These are phyloP conservation scores for Drosophila punjabiensis DNA, from an alignment of 1,140 invertebrate genomes.

Conservation along the genomic window DNA sequence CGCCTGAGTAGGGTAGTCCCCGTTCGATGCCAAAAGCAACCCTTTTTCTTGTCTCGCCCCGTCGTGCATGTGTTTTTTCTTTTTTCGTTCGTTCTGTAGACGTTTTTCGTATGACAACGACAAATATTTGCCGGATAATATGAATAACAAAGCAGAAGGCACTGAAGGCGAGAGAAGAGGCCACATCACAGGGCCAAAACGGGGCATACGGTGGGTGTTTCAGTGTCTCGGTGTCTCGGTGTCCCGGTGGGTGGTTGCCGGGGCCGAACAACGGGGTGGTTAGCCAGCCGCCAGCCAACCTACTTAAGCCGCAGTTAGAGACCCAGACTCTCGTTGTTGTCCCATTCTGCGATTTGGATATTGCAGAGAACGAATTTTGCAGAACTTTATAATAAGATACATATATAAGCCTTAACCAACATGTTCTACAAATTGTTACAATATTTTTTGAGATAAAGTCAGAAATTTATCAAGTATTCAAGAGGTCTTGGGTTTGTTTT, in stretches of 20 bases:
- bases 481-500: background rate
- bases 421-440: background rate
- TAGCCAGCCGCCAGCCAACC: constrained; percentile 52
- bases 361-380: background rate
- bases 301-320: constrained; percentile 57
- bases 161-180: constrained; percentile 41
- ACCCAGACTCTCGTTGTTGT: constrained; percentile 28
- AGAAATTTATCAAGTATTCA: background rate
- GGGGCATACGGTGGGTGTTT: constrained; percentile 23
- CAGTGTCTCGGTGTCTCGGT: constrained; percentile 9
- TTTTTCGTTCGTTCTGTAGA: constrained; percentile 54
- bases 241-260: constrained; percentile 34
- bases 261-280: constrained; percentile 44
- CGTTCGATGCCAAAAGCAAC: constrained; percentile 59
- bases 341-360: constrained; percentile 6
- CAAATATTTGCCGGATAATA: constrained; percentile 84
- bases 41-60: constrained; percentile 56
- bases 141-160: constrained; percentile 76
- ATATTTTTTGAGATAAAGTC: background rate
- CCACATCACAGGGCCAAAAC: constrained; percentile 28
- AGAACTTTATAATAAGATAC: too few species aligned
- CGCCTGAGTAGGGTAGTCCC: constrained; percentile 35
- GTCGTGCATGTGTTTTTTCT: constrained; percentile 15
- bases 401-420: background rate
- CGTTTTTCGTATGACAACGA: constrained; percentile 82